Conservation (phyloP, 2,113 vertebrate genomes). For the Rhinopomastus cyanomelas region DNA sequence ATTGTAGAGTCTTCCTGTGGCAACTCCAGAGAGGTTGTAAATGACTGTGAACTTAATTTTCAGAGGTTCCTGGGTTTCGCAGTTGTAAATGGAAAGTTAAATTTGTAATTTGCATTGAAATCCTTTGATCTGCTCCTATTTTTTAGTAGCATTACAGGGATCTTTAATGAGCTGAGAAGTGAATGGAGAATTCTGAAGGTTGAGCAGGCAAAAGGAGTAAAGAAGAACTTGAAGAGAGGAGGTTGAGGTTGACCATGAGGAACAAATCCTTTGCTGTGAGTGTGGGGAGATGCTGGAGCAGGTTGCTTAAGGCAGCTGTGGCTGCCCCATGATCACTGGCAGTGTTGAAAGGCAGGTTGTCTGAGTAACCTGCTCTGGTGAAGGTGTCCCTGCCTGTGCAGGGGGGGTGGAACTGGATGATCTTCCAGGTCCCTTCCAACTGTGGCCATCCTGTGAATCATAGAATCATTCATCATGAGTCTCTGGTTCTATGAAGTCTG, state of each 20-base stretch:
- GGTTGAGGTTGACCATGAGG: too few relatives aligned
- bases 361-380: too few relatives aligned
- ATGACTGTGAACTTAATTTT: background rate
- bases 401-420: too few relatives aligned
- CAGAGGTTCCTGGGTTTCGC: background rate
- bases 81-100: background rate
- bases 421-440: too few relatives aligned
- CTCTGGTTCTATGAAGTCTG: background rate
- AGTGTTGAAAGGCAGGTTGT: too few relatives aligned
- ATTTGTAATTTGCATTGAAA: background rate
- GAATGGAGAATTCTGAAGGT: background rate
- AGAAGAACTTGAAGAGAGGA: background rate
- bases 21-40: background rate
- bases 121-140: background rate
- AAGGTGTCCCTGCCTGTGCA: too few relatives aligned
- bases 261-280: too few relatives aligned
- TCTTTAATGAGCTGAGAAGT: background rate
- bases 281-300: too few relatives aligned
- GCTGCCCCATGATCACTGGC: too few relatives aligned
- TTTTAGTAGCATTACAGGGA: background rate
- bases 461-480: too few relatives aligned
- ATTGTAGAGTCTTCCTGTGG: background rate
- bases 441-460: too few relatives aligned
- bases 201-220: background rate
- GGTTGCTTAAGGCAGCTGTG: too few relatives aligned